Evolutionary conservation across 2,797 vertebrate genomes (phyloP).

Genomic region (Lepilemur ruficaudatus): DNA sequence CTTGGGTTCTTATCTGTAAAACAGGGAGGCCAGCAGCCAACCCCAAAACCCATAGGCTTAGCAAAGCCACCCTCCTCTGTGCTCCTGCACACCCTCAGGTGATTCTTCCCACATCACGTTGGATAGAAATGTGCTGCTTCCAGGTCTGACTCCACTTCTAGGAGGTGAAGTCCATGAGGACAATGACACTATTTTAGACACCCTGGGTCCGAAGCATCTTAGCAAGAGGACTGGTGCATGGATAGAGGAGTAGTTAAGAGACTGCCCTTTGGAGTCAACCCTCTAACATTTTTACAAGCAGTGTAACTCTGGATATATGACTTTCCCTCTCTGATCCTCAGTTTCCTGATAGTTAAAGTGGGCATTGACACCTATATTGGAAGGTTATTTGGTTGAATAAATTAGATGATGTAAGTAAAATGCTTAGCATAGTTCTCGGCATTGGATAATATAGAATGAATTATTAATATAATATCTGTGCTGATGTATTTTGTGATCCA

Average conservation of each 20-base stretch:
- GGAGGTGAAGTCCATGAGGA: no score
- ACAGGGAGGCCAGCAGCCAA: neutral
- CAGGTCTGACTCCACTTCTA: neutral
- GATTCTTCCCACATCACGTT: rapidly evolving
- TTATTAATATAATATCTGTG: neutral
- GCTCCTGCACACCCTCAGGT: rapidly evolving
- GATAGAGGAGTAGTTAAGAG: neutral
- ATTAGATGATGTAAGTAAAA: neutral
- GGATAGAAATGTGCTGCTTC: neutral
- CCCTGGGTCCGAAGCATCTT: neutral
- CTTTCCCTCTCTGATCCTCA: neutral
- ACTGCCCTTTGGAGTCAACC: neutral
- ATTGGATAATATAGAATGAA: neutral
- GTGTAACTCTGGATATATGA: neutral
- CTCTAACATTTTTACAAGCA: neutral
- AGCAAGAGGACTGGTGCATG: neutral
- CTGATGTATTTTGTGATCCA: neutral
- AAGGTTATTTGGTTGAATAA: neutral
- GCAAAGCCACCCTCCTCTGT: neutral
- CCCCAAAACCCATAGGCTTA: neutral
- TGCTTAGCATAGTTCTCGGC: neutral
- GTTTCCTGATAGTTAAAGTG: neutral
- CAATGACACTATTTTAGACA: rapidly evolving
- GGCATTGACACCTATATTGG: neutral
- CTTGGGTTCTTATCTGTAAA: neutral